Base-by-base conservation (phyloP, 2,113 vertebrate genomes). In the Synchiropus splendidus region DNA sequence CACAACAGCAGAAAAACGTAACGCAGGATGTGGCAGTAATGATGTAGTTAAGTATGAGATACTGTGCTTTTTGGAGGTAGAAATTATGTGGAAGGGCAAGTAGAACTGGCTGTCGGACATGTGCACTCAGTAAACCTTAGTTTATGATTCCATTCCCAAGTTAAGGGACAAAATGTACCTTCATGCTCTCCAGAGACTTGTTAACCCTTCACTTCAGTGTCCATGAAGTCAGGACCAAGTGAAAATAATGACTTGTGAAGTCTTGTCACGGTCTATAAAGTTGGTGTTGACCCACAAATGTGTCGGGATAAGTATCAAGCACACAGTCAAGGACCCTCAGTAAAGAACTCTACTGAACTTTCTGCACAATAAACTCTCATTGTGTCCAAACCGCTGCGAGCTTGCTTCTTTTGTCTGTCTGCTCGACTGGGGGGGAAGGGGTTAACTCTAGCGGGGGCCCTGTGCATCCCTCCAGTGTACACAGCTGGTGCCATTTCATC, bases 401-500 rank as follows among this genome's bases (percentile, higher is more conserved):
- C 21, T 37, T 32, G 37, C 44, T 48, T 51, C 47, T 51, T 50
- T 63, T 61, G 57, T 75, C 42, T 59, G 13, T 53, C 49, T 49
- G 43, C 59, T 63, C 38, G 38, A 51, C 10, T 1, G 11, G 68
- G 37, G 60, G 27, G 50, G 69, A 72, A 80, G 31, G 79, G 66
- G 79, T 83, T 86, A 86, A 85, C 48, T 72, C 57, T 51, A 66
- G 64, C 62, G 47, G 45, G 55, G 57, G 53, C 62, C 58, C 54
- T 73, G 72, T 74, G 69, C 66, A 70, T 81, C 74, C 59, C 61
- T 71, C 49, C 69, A 79, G 74, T 83, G 78, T 86, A 81, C 78
- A 82, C 82, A 83, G 83, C 79, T 83, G 77, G 79, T 84, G 77
- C 75, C 74, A 78, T 83, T 84, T 85, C 79, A 80, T 82, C 77